Conservation (phyloP, 2,888 invertebrate genomes). For the Herminia tarsipennalis region DNA sequence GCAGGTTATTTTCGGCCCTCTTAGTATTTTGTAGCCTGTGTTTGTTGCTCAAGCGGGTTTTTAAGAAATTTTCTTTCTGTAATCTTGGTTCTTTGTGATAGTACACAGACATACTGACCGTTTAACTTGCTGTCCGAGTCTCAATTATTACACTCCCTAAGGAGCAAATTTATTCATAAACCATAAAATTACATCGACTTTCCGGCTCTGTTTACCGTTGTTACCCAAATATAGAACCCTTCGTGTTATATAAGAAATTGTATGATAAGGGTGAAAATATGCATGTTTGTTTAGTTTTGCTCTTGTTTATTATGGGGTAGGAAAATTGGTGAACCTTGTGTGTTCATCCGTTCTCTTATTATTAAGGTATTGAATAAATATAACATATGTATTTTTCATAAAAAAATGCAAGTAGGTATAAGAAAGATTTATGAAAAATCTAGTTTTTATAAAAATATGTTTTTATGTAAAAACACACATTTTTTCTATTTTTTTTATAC, state of each 20-base stretch:
- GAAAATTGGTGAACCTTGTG: background rate
- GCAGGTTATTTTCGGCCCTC: too few relatives aligned
- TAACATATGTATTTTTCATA: too few relatives aligned
- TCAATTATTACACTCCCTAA: slow-evolving; percentile 38
- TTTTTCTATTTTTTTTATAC: too few relatives aligned
- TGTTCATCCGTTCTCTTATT: background rate
- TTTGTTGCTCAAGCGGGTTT: too few relatives aligned
- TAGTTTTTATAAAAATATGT: too few relatives aligned
- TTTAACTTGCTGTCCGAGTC: slow-evolving; percentile 39
- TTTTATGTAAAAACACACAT: too few relatives aligned
- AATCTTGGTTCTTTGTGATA: too few relatives aligned
- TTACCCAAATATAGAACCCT: slow-evolving; percentile 24
- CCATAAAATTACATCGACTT: slow-evolving; percentile 45
- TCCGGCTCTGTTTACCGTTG: slow-evolving; percentile 32
- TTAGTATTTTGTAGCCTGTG: too few relatives aligned
- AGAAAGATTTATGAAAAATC: too few relatives aligned
- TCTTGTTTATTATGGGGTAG: background rate
- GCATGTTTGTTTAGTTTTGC: slow-evolving; percentile 3
- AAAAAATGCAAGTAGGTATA: too few relatives aligned
- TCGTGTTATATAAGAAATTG: slow-evolving; percentile 2
- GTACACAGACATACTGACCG: slow-evolving; percentile 14
- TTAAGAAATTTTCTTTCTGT: too few relatives aligned
- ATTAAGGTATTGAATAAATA: background rate
- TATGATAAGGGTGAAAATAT: background rate
- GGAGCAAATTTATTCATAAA: slow-evolving; percentile 46